These are phyloP conservation scores for Villa cingulata DNA, from an alignment of 2,888 invertebrate species.

Conservation along the genomic window DNA sequence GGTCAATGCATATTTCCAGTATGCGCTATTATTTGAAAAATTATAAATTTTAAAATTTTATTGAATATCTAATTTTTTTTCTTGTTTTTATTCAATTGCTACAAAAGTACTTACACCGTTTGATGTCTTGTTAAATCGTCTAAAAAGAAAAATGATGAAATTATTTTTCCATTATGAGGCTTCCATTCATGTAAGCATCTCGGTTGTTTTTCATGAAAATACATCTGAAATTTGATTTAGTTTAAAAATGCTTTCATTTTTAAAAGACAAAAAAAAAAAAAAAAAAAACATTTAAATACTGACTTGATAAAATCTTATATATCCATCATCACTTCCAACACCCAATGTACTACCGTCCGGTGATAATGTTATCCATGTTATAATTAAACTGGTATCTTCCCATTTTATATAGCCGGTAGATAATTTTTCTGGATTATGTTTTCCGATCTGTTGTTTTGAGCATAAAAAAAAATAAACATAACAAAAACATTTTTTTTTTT, in stretches of 20 bases:
- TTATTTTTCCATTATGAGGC: slow-evolving; percentile 77
- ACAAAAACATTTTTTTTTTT: not conserved
- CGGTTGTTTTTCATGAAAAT: slow-evolving; percentile 55
- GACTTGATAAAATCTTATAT: slow-evolving; percentile 84
- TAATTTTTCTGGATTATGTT: slow-evolving; percentile 23
- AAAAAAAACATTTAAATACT: not conserved
- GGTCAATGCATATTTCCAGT: slow-evolving; percentile 94
- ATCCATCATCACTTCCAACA: slow-evolving; percentile 76
- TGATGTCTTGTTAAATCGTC: slow-evolving; percentile 77
- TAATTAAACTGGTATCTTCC: slow-evolving; percentile 44
- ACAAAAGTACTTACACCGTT: slow-evolving; percentile 49
- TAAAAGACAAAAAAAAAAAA: not conserved
- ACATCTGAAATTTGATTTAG: slow-evolving; percentile 38
- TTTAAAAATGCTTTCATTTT: too few relatives aligned
- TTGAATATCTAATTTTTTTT: not conserved
- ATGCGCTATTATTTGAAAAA: slow-evolving; percentile 41
- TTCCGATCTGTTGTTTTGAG: slow-evolving; percentile 23
- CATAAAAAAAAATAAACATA: slow-evolving; percentile 1
- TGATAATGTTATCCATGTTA: slow-evolving; percentile 79
- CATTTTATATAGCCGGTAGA: slow-evolving; percentile 30
- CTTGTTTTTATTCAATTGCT: slow-evolving; percentile 14
- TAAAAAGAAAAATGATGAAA: slow-evolving; percentile 82
- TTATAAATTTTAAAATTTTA: not conserved
- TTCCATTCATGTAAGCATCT: slow-evolving; percentile 86
- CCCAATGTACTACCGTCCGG: slow-evolving; percentile 92